Evolutionary conservation across 1,140 invertebrate genomes (phyloP).

Genomic region (Hermetia illucens): DNA sequence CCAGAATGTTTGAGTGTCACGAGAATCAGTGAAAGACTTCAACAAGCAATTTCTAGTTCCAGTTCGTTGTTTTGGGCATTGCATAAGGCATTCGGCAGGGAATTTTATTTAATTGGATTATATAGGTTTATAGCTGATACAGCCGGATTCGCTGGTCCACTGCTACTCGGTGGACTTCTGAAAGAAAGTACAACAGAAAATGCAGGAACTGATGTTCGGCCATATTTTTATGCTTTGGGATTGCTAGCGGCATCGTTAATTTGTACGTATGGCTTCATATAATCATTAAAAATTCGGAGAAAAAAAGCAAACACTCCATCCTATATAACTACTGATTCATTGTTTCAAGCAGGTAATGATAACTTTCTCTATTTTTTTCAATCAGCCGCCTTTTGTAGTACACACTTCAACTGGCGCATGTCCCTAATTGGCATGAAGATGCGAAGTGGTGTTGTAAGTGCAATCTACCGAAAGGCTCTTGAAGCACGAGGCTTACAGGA

Average conservation of each 20-base stretch:
- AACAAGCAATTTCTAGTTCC: conserved; percentile 16
- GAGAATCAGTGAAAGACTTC: conserved; percentile 17
- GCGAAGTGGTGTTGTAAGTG: conserved; percentile 64
- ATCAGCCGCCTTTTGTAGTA: conserved; percentile 58
- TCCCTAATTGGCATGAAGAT: conserved; percentile 77
- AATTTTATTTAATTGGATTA: conserved; percentile 82
- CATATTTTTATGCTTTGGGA: conserved; percentile 62
- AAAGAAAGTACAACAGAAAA: conserved; percentile 31
- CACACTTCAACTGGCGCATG: conserved; percentile 84
- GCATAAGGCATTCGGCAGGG: conserved; percentile 67
- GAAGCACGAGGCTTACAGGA: conserved; percentile 32
- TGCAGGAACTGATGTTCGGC: conserved; percentile 34
- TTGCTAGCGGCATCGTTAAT: conserved; percentile 52
- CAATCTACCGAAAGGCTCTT: conserved; percentile 76
- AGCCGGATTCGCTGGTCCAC: conserved; percentile 72
- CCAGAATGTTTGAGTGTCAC: conserved; percentile 36
- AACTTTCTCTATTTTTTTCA: too few relatives aligned
- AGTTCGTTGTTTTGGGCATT: conserved; percentile 53
- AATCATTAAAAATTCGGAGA: too few relatives aligned
- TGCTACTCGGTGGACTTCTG: conserved; percentile 48
- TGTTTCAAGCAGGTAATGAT: conserved; percentile 1
- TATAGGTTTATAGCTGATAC: conserved; percentile 74
- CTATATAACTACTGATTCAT: too few relatives aligned
- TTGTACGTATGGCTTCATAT: too few relatives aligned
- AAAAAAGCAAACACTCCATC: too few relatives aligned